Evolutionary conservation across 1,140 invertebrate genomes (phyloP).

Genomic region (Drosophila triauraria): DNA sequence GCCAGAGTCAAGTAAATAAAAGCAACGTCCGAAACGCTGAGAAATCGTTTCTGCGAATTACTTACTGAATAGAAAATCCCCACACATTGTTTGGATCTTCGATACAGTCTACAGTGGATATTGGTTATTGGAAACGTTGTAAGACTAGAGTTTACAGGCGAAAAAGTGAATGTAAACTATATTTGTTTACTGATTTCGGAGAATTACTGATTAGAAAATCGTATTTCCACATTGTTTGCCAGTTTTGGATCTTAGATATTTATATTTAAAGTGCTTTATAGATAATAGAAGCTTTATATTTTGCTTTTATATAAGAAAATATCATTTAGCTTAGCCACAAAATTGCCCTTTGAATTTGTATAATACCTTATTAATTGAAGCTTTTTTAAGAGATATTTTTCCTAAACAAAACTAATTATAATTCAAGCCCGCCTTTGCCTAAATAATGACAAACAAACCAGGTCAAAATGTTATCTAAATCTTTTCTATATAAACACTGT

Average conservation of each 20-base stretch:
- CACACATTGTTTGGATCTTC: constrained; percentile 7
- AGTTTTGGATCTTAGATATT: neutral
- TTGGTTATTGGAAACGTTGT: neutral
- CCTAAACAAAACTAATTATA: neutral
- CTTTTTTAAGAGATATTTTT: neutral
- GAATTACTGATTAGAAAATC: neutral
- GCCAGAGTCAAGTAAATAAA: constrained; percentile 70
- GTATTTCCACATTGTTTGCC: neutral
- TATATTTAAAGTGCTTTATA: neutral
- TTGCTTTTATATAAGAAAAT: no score
- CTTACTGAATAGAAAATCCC: constrained; percentile 18
- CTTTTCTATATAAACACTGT: neutral
- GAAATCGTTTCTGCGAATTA: constrained; percentile 31
- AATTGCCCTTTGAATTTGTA: neutral
- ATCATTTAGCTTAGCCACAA: no score
- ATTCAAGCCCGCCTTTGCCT: neutral
- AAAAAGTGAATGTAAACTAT: neutral
- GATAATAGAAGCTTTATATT: neutral
- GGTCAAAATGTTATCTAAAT: constrained; percentile 4
- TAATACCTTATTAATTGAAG: neutral
- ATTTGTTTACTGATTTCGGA: neutral
- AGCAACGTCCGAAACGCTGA: constrained; percentile 12
- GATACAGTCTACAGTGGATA: neutral
- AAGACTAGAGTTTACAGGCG: neutral
- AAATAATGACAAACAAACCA: neutral